These are phyloP conservation scores for Drosophila prolongata DNA, from an alignment of 2,888 invertebrate species.

Conservation along the genomic window DNA sequence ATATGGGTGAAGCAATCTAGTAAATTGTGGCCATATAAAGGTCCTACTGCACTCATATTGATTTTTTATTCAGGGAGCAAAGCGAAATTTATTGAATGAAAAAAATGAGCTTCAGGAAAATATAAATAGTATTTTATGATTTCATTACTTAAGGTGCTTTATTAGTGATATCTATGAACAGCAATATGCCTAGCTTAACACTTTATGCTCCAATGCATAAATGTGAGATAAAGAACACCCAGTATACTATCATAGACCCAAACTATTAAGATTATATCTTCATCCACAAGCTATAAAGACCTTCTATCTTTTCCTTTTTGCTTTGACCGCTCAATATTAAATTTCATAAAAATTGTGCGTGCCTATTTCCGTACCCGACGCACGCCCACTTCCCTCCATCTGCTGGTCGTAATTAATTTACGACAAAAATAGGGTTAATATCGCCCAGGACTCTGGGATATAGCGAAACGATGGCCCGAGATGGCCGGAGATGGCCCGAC, in stretches of 20 bases:
- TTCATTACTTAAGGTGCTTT: no score
- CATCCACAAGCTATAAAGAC: conserved; percentile 29
- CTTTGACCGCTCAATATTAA: conserved; percentile 34
- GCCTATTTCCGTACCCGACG: conserved; percentile 17
- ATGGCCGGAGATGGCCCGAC: conserved; percentile 13
- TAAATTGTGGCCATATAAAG: not conserved
- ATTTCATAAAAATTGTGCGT: conserved; percentile 53
- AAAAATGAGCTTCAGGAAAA: no score
- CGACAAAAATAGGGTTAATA: conserved; percentile 79
- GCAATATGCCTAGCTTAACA: conserved; percentile 1
- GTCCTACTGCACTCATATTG: not conserved
- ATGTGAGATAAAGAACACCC: conserved; percentile 19
- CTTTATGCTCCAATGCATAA: conserved; percentile 21
- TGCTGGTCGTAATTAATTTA: conserved; percentile 69
- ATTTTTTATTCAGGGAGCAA: not conserved
- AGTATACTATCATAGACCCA: conserved; percentile 2
- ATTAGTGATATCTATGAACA: no score
- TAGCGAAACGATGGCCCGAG: conserved; percentile 17
- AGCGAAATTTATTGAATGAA: no score
- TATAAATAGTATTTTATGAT: no score
- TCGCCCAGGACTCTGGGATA: conserved; percentile 28
- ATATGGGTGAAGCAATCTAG: not conserved
- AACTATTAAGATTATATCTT: conserved; percentile 43
- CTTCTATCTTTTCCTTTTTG: conserved; percentile 13
- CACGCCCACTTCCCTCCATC: conserved; percentile 12